Conservation (phyloP, 2,888 invertebrate species). For the Amphipoea lucens region DNA sequence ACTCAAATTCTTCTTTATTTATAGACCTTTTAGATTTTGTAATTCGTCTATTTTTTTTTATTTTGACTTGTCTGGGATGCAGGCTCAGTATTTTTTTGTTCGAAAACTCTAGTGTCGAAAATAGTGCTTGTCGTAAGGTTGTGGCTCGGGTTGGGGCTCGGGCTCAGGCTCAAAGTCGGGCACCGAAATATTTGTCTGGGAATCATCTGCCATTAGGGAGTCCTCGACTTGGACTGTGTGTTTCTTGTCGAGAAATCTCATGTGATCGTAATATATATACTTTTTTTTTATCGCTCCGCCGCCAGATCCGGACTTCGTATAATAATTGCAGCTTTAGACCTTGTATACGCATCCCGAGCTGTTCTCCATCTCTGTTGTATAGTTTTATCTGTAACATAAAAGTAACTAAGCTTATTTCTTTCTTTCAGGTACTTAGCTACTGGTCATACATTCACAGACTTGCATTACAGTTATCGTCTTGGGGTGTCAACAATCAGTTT, state of each 20-base stretch:
- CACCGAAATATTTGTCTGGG: constrained; percentile 31
- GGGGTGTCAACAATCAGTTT: constrained; percentile 26
- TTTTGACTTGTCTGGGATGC: constrained; percentile 30
- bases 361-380: constrained; percentile 50
- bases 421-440: constrained; percentile 30
- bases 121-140: constrained; percentile 30
- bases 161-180: constrained; percentile 23
- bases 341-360: constrained; percentile 44
- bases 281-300: constrained; percentile 31
- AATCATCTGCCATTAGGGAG: constrained; percentile 25
- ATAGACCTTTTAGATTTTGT: constrained; percentile 38
- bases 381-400: constrained; percentile 40
- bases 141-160: constrained; percentile 20
- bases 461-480: constrained; percentile 32
- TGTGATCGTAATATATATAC: constrained; percentile 25
- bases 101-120: constrained; percentile 24
- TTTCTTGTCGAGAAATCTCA: constrained; percentile 27
- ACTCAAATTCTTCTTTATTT: constrained; percentile 38
- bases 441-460: constrained; percentile 25
- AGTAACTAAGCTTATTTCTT: constrained; percentile 22
- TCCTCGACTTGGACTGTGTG: constrained; percentile 26
- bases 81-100: constrained; percentile 29
- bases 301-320: constrained; percentile 29
- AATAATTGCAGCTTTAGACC: constrained; percentile 17
- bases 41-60: constrained; percentile 41